These are phyloP conservation scores for Polymixis lichenea DNA, from an alignment of 2,888 invertebrate species.

Conservation along the genomic window DNA sequence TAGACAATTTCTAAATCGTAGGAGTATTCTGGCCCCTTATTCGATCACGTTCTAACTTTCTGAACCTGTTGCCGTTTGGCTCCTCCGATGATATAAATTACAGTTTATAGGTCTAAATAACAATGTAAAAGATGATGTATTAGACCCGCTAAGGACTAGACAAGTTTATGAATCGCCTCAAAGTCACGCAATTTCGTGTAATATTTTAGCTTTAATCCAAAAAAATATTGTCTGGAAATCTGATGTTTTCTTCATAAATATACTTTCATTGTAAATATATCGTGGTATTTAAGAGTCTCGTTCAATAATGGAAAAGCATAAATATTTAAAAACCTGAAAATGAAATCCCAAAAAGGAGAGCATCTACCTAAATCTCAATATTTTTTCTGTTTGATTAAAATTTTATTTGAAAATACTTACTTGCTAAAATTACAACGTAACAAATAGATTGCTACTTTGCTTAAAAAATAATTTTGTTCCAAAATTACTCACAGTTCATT, in stretches of 20 bases:
- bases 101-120: constrained; percentile 40
- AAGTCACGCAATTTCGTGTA: constrained; percentile 11
- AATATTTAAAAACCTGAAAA: constrained; percentile 2
- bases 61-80: constrained; percentile 47
- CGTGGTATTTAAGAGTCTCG: background rate
- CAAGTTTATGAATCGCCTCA: constrained; percentile 15
- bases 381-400: constrained; percentile 4
- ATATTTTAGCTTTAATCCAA: background rate
- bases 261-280: background rate
- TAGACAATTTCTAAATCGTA: constrained; percentile 8
- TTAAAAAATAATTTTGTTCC: constrained; percentile 46
- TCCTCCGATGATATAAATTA: constrained; percentile 40
- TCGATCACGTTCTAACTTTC: constrained; percentile 20
- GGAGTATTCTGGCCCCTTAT: constrained; percentile 2
- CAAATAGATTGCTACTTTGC: constrained; percentile 41
- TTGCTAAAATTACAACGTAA: constrained; percentile 31
- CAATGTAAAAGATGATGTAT: constrained; percentile 44
- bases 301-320: background rate
- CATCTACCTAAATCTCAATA: background rate
- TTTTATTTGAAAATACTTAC: background rate
- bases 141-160: constrained; percentile 12
- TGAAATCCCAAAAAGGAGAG: background rate
- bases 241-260: background rate
- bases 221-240: constrained; percentile 1
- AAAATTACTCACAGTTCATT: constrained; percentile 60